A percentile compares a stretch with the other conserved stretches of the same genome.
Evolutionary conservation across 2,888 invertebrate species (phyloP).

Genomic region (Minunthozetes semirufus): DNA sequence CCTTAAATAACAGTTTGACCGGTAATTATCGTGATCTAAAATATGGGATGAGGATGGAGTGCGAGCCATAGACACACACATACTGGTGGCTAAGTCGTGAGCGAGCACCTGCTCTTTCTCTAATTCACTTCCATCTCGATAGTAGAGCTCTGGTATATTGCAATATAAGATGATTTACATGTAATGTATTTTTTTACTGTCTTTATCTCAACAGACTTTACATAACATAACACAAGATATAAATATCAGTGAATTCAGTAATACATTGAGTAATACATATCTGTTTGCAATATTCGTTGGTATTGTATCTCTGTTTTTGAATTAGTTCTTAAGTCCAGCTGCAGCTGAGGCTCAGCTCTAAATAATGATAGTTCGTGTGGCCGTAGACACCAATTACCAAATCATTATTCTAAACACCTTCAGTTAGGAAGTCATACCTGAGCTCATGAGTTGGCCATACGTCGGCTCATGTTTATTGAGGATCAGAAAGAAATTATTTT

Average conservation of each 20-base stretch:
- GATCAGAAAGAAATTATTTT: constrained; percentile 2
- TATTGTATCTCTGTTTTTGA: not conserved
- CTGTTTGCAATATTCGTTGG: not conserved
- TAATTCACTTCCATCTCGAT: not conserved
- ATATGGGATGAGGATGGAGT: constrained; percentile 31
- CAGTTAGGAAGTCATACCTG: constrained; percentile 19
- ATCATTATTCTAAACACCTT: constrained; percentile 30
- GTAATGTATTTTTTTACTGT: constrained; percentile 29
- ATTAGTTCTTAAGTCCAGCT: not conserved
- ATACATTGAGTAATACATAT: constrained; percentile 4
- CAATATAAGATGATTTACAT: constrained; percentile 9
- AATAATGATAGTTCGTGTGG: constrained; percentile 20
- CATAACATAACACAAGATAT: not conserved
- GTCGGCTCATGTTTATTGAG: constrained; percentile 15
- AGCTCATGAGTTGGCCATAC: not conserved
- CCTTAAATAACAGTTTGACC: constrained; percentile 29
- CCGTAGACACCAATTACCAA: constrained; percentile 27
- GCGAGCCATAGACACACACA: not conserved
- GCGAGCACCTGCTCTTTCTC: constrained; percentile 24
- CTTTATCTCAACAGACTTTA: not conserved
- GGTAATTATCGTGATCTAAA: constrained; percentile 25
- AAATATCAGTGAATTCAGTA: not conserved
- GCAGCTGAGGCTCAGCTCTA: constrained; percentile 17
- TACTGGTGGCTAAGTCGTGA: not conserved
- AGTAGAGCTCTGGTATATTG: not conserved